These are phyloP conservation scores for Rhizoglyphus robini DNA, from an alignment of 1,140 invertebrate genomes.

Conservation along the genomic window DNA sequence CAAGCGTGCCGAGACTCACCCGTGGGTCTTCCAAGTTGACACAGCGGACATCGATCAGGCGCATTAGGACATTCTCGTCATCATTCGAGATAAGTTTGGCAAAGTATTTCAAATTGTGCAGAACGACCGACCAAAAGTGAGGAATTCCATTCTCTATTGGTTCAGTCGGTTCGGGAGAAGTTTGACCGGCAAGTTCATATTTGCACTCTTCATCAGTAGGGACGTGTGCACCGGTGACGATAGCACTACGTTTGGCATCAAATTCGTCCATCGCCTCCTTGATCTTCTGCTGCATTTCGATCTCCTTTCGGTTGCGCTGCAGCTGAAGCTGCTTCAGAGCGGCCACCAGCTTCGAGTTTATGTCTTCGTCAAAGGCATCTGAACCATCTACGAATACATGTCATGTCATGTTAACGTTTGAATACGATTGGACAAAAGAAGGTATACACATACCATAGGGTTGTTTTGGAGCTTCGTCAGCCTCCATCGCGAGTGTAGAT, in stretches of 20 bases:
- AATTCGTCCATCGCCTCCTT: slow-evolving; percentile 61
- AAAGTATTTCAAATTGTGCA: too few species aligned
- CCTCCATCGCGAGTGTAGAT: too few species aligned
- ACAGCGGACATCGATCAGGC: too few species aligned
- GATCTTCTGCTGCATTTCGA: slow-evolving; percentile 93
- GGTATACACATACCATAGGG: too few species aligned
- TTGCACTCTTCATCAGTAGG: slow-evolving; percentile 74
- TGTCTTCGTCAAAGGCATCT: too few species aligned
- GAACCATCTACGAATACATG: too few species aligned
- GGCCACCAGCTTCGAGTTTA: slow-evolving; percentile 43
- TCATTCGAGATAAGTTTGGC: slow-evolving; percentile 77
- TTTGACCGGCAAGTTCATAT: slow-evolving; percentile 51
- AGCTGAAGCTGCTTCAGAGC: slow-evolving; percentile 85
- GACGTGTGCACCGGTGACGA: slow-evolving; percentile 63
- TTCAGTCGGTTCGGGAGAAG: slow-evolving; percentile 39
- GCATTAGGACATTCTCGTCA: slow-evolving; percentile 83
- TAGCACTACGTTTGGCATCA: slow-evolving; percentile 63
- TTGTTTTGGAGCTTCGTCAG: too few species aligned
- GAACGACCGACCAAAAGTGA: slow-evolving; percentile 92
- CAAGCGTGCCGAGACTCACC: too few species aligned
- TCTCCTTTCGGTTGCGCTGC: slow-evolving; percentile 70
- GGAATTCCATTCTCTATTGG: slow-evolving; percentile 55
- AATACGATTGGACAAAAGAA: too few species aligned
- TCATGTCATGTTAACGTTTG: too few species aligned
- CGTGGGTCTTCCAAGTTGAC: too few species aligned